Evolutionary conservation across 2,888 invertebrate species (phyloP).

Genomic region (Cancer borealis): DNA sequence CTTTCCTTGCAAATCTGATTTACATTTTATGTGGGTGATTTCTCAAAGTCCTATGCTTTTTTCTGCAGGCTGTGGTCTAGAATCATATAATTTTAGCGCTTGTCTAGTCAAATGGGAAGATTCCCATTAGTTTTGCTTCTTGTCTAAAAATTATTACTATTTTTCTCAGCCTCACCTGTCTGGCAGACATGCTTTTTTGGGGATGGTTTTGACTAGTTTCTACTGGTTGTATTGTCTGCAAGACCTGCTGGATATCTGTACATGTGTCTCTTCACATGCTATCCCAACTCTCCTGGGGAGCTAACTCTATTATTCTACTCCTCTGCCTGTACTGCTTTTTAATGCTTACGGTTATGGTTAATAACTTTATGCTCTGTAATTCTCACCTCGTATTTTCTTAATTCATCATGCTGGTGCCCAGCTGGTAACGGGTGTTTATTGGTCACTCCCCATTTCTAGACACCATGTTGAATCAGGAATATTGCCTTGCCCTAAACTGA

Average conservation of each 20-base stretch:
- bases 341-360: background rate
- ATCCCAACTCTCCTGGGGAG: background rate
- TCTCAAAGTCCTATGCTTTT: background rate
- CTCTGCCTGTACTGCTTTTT: background rate
- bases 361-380: no score
- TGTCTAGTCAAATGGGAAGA: background rate
- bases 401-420: background rate
- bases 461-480: background rate
- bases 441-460: background rate
- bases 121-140: background rate
- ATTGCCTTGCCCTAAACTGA: background rate
- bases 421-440: background rate
- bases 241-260: background rate
- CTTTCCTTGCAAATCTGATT: background rate
- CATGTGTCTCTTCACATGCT: background rate
- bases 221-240: background rate
- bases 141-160: background rate
- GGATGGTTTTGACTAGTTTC: background rate
- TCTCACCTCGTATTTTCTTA: background rate
- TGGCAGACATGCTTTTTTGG: background rate
- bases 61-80: background rate
- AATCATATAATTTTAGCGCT: background rate
- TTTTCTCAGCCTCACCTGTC: background rate
- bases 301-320: background rate
- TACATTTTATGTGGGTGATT: background rate